Evolutionary conservation across 2,113 vertebrate species (phyloP), one percentile per base, ranked within the genome.

Genomic region (Rhinolophus sinicus): DNA sequence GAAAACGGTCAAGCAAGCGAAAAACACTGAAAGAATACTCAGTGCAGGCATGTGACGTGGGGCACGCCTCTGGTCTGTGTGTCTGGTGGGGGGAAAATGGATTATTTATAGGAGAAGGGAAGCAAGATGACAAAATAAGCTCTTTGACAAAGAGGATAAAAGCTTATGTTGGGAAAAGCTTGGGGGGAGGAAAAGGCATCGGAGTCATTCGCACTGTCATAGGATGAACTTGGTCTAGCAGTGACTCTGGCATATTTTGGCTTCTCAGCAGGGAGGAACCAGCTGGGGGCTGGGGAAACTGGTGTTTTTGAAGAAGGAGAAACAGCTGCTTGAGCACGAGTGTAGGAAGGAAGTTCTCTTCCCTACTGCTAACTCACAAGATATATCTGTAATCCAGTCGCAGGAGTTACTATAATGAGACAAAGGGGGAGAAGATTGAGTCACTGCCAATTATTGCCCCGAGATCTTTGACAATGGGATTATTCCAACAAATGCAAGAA

Each of bases 271-370:
- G 33, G 73, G 44, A 96, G 85, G 72, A 92, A 65, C 72, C 67
- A 80, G 78, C 58, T 90, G 85, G 62, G 72, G 88, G 62, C 38
- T 92, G 84, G 92, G 72, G 75, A 88, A 76, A 81, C 33, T 85
- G 70, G 67, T 88, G 70, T 33, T 95, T 95, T 38, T 58, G 75
- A 90, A 92, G 70, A 88, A 78, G 26, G 50, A 93, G 56, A 96
- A 92, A 94, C 72, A 96, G 94, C 81, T 92, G 94, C 64, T 90
- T 60, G 75, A 94, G 81, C 65, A 47, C 2, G 8, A 81, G 56
- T 9, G 81, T 91, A 4, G 0, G 72, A 95, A 97, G 93, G 94
- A 88, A 96, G 75, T 80, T 38, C 80, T 94, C 72, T 95, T 86
- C 67, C 70, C 50, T 73, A 40, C 40, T 87, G 88, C 93, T 50